phyloP scores from a whole-genome alignment of 1,140 invertebrate species.

The Cryptotermes secundus region DNA sequence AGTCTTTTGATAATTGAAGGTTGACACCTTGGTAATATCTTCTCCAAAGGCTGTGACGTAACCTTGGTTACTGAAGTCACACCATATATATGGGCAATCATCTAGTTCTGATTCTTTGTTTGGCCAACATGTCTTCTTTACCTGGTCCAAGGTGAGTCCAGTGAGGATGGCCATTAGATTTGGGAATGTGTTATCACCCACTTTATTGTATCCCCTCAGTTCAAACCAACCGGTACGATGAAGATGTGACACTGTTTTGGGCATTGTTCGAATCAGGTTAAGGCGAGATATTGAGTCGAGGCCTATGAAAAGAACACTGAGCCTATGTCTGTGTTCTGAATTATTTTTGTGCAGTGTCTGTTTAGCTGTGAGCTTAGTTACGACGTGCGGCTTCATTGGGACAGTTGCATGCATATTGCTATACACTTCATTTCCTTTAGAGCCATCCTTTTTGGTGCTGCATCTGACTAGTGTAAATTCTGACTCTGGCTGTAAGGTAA shows the following conservation, averaged over 20 bases:
- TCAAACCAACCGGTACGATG: slow-evolving; percentile 57
- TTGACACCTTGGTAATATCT: slow-evolving; percentile 70
- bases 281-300: slow-evolving; percentile 80
- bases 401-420: slow-evolving; percentile 49
- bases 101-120: slow-evolving; percentile 38
- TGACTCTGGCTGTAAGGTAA: slow-evolving; percentile 44
- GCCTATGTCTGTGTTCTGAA: slow-evolving; percentile 41
- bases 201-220: slow-evolving; percentile 63
- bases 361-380: neutral
- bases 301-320: slow-evolving; percentile 72
- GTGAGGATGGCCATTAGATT: slow-evolving; percentile 77
- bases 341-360: slow-evolving; percentile 25
- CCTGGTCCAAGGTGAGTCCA: slow-evolving; percentile 46
- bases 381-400: slow-evolving; percentile 34
- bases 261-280: slow-evolving; percentile 75
- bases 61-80: slow-evolving; percentile 65
- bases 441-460: slow-evolving; percentile 37
- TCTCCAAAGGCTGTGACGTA: slow-evolving; percentile 80
- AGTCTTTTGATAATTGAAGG: slow-evolving; percentile 77
- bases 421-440: slow-evolving; percentile 47
- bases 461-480: slow-evolving; percentile 52
- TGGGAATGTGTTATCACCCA: slow-evolving; percentile 79
- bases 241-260: slow-evolving; percentile 66
- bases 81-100: slow-evolving; percentile 77
- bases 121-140: slow-evolving; percentile 37